Percentiles rank a stretch among this genome's conserved stretches.
Evolutionary conservation across 2,888 invertebrate genomes (phyloP).

Genomic region (Micropterix aruncella): DNA sequence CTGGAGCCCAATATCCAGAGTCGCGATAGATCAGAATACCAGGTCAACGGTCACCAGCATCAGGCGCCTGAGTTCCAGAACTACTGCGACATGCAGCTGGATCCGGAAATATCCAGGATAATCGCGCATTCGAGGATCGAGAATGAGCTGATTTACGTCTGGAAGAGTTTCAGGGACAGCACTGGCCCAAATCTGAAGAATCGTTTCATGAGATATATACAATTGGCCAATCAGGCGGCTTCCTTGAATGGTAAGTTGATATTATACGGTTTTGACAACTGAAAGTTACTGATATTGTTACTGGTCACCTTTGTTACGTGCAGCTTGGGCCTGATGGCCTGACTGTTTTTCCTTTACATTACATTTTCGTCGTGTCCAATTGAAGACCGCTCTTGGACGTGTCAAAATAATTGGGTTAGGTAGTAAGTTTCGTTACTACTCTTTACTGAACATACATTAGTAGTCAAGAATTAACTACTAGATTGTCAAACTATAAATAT

Average conservation of each 20-base stretch:
- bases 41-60: constrained; percentile 25
- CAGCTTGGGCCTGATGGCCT: too few relatives aligned
- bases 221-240: constrained; percentile 68
- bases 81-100: constrained; percentile 45
- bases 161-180: constrained; percentile 70
- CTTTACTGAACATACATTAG: too few relatives aligned
- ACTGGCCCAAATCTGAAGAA: constrained; percentile 64
- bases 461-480: too few relatives aligned
- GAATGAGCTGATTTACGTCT: constrained; percentile 59
- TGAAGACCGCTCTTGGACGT: too few relatives aligned
- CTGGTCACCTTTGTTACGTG: too few relatives aligned
- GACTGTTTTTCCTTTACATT: too few relatives aligned
- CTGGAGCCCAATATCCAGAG: not conserved
- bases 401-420: too few relatives aligned
- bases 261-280: too few relatives aligned
- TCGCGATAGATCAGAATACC: constrained; percentile 10
- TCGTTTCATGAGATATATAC: constrained; percentile 64
- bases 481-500: too few relatives aligned
- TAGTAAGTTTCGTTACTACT: too few relatives aligned
- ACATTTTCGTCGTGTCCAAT: too few relatives aligned
- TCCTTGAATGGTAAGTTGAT: constrained; percentile 48
- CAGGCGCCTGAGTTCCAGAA: constrained; percentile 18
- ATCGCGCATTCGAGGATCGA: constrained; percentile 61
- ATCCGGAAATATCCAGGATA: constrained; percentile 47
- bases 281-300: too few relatives aligned